Base-by-base conservation (phyloP, 2,113 vertebrate genomes). In the Osmerus eperlanus region DNA sequence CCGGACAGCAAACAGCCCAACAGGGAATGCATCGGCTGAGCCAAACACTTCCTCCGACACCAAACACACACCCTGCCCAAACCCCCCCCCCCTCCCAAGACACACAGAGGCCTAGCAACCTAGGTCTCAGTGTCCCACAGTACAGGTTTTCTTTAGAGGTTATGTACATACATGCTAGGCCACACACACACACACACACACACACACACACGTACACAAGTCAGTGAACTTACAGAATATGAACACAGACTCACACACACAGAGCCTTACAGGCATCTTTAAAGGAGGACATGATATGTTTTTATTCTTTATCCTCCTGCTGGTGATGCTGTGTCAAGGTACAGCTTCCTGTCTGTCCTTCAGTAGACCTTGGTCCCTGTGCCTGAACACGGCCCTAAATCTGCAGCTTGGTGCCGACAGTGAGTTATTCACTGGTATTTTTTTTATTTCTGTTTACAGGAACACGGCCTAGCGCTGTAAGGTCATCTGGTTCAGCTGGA, bases 21-120 rank as follows among this genome's bases (percentile, higher is more conserved):
- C 80, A 66, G 85, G 80, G 86, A 88, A 81, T 67, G 51, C 73
- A 70, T 67, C 59, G 68, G 55, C 75, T 3, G 51, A 66, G 78
- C 72, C 78, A 77, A 89, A 85, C 78, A 83, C 81, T 86, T 91
- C 89, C 84, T 89, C 75, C 65, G 74, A 86, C 82, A 75, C 74
- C 21, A 74, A 78, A 67, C 78, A 81, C 75, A 77, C 75, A 73
- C 79, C 69, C 59, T 55, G 75, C 68, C 65, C 9, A 77, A 21
- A 21, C 21, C 85, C 84, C 67, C 67, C 29, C 55, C 25, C 23
- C 52, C 41, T 47, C 41, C 41, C 41, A 9, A 47, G 41, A 47
- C 41, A 65, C 29, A 14, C 63, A 18, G 18, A 11, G 64, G 36
- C 2, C n/a, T 12, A 65, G n/a, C 41, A 19, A 9, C 64, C n/a